Percentiles rank a stretch among this genome's conserved stretches.
Conservation (phyloP, 2,888 invertebrate genomes). For the Pyrocoelia pectoralis region DNA sequence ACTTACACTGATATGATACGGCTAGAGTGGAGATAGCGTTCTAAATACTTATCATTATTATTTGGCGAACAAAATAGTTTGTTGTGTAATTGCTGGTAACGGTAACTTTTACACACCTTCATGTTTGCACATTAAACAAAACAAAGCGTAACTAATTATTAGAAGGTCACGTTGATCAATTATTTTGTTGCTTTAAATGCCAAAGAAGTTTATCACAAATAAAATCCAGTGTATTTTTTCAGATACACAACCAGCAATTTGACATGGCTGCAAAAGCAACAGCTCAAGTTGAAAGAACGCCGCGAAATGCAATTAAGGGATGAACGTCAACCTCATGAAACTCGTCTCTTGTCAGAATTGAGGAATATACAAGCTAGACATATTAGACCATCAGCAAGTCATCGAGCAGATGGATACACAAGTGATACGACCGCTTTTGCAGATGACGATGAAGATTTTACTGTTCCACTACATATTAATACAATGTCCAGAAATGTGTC, state of each 20-base stretch:
- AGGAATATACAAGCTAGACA: conserved; percentile 62
- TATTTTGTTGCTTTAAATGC: too few relatives aligned
- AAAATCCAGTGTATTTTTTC: too few relatives aligned
- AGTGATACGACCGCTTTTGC: conserved; percentile 82
- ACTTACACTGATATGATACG: too few relatives aligned
- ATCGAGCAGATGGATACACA: conserved; percentile 76
- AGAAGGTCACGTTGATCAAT: too few relatives aligned
- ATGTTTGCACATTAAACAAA: too few relatives aligned
- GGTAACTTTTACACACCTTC: too few relatives aligned
- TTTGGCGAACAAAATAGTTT: too few relatives aligned
- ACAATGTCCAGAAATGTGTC: conserved; percentile 56
- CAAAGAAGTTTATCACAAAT: too few relatives aligned
- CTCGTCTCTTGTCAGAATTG: conserved; percentile 67
- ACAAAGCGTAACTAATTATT: too few relatives aligned
- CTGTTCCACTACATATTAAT: conserved; percentile 75
- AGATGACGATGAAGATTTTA: conserved; percentile 78
- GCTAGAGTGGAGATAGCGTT: too few relatives aligned
- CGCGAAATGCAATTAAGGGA: conserved; percentile 77
- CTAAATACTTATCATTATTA: too few relatives aligned
- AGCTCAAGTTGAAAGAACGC: conserved; percentile 80
- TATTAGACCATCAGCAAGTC: conserved; percentile 59
- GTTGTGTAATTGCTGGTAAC: too few relatives aligned
- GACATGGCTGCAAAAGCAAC: conserved; percentile 85
- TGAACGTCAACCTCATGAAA: conserved; percentile 76
- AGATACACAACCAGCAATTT: conserved; percentile 55